Base-by-base conservation (phyloP, 35 echinoderm and acorn worm genomes). In the Strongylocentrotus purpuratus region DNA sequence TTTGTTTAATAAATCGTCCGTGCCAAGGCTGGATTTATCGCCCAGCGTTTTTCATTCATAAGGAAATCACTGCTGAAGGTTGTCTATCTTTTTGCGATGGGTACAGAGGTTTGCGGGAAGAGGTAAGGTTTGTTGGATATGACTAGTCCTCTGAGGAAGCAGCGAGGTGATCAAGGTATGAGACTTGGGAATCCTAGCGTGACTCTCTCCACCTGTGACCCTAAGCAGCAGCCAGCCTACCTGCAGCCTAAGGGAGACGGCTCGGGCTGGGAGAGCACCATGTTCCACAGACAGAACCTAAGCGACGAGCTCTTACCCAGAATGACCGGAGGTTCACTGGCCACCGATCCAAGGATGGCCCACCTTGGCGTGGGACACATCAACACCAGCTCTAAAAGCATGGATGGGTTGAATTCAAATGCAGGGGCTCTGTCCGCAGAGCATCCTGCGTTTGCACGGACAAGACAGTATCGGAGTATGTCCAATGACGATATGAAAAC, bases 331-430 rank as follows among this genome's bases (percentile, higher is more conserved):
- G 91, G 47, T 55, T 55, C 91, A 46, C 47, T 46, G 11, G 91
- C 91, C 15, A 46, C 48, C 4, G 46, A 7, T 31, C n/a, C 45
- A 55, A 33, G 48, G n/a, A 45, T 46, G 28, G 9, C 91, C 4
- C 91, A 92, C 45, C 91, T 92, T 55, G 48, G 91, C 2, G 91
- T 92, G 2, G 91, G 91, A 92, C 91, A 92, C 25, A 25, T 46
- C 31, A 92, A 92, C 91, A 92, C 45, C 25, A 92, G 91, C 48
- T 92, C 91, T 5, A 92, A 55, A 55, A 92, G 91, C 48, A 92
- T 92, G 91, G 91, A 92, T 17, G 91, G 91, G n/a, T 46, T 92
- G 41, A 92, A 92, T 55, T 92, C 91, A 48, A 55, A 55, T 55
- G 8, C 46, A 5, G 31, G 91, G 32, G 46, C 15, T 48, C 91